A percentile compares a stretch with the other conserved stretches of the same genome.
phyloP scores from a whole-genome alignment of 2,797 vertebrate genomes.

The Furcifer pardalis region DNA sequence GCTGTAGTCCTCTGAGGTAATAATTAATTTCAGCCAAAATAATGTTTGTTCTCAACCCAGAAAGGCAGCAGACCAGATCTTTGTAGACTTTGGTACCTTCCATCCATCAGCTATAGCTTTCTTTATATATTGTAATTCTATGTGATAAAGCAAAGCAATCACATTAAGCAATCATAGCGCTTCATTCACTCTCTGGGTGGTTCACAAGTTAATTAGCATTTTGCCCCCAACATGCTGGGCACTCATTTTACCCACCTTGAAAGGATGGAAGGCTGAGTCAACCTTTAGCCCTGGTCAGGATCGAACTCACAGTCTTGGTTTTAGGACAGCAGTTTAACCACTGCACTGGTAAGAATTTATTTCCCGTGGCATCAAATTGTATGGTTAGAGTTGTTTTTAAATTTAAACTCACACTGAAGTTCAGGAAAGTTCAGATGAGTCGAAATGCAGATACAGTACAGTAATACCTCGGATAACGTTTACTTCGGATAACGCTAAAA shows the following conservation, averaged over 20 bases:
- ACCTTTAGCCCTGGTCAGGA: no score
- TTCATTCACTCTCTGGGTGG: no score
- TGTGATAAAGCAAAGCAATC: no score
- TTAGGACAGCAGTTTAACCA: no score
- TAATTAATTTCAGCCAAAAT: not conserved
- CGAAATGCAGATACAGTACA: not conserved
- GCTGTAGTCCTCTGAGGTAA: not conserved
- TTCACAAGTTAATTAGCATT: no score
- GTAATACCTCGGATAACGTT: no score
- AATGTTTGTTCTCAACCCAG: not conserved
- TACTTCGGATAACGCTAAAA: no score
- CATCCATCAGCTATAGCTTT: not conserved
- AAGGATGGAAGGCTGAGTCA: no score
- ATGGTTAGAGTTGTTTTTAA: not conserved
- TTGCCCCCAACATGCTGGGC: no score
- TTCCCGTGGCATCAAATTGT: not conserved
- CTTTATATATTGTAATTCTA: not conserved
- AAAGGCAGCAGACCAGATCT: not conserved
- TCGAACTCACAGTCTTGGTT: no score
- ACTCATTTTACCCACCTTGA: no score
- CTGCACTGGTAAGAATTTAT: not conserved
- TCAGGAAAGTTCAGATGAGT: not conserved
- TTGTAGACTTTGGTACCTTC: not conserved
- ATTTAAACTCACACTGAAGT: conserved; percentile 2
- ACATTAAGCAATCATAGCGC: no score